Evolutionary conservation across 2,113 vertebrate species (phyloP).

Genomic region (Alouatta palliata): DNA sequence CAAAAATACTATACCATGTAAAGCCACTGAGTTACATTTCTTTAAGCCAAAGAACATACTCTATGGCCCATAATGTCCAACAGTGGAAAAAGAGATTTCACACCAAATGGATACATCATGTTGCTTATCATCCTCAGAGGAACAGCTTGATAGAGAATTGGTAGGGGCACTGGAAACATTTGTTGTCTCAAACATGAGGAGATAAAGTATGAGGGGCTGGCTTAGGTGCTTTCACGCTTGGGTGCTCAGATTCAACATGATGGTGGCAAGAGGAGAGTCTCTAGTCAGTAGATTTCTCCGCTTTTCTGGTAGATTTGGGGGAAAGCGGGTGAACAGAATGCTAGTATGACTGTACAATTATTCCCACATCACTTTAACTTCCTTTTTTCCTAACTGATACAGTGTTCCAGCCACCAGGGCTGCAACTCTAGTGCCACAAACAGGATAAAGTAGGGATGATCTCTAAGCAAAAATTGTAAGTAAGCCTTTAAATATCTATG

Average conservation of each 20-base stretch:
- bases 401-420: neutral
- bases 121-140: neutral
- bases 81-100: neutral
- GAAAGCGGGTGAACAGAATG: neutral
- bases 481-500: neutral
- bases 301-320: neutral
- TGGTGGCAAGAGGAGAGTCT: neutral
- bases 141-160: neutral
- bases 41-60: neutral
- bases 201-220: neutral
- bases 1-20: neutral
- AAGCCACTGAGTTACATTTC: neutral
- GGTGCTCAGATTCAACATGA: neutral
- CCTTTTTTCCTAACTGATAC: neutral
- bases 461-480: neutral
- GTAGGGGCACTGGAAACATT: neutral
- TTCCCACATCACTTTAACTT: neutral
- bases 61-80: neutral
- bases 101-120: neutral
- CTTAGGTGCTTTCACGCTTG: neutral
- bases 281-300: neutral
- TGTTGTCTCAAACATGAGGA: neutral
- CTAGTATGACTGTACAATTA: neutral
- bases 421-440: neutral
- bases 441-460: neutral